phyloP scores from a whole-genome alignment of 2,888 invertebrate species.

The Caenorhabditis zanzibari region DNA sequence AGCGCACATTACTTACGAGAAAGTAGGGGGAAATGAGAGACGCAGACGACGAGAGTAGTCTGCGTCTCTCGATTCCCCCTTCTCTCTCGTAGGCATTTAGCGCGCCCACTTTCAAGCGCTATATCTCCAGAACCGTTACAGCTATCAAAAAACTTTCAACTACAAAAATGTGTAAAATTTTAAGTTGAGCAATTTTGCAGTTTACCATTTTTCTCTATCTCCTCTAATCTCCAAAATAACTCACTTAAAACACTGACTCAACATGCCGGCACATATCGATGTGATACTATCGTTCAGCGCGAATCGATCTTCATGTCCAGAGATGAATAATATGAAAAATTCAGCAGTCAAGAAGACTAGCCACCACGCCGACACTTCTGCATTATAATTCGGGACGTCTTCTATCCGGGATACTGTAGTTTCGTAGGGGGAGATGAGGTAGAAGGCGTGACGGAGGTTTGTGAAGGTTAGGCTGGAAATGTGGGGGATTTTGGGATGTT shows the following conservation, averaged over 20 bases:
- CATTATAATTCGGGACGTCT: slow-evolving; percentile 82
- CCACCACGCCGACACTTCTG: slow-evolving; percentile 83
- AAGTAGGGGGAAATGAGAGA: too few species aligned
- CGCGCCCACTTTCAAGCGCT: too few species aligned
- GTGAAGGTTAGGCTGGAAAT: slow-evolving; percentile 69
- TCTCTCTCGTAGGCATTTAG: too few species aligned
- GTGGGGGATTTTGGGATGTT: background rate
- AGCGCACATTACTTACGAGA: too few species aligned
- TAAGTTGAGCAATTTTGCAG: too few species aligned
- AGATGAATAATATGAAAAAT: slow-evolving; percentile 69
- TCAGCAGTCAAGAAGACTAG: slow-evolving; percentile 75
- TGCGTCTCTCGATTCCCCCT: too few species aligned
- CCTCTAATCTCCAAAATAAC: background rate
- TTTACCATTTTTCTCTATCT: too few species aligned
- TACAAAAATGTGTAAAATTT: too few species aligned
- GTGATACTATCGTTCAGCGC: slow-evolving; percentile 82
- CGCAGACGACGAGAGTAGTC: too few species aligned
- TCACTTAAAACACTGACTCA: slow-evolving; percentile 83
- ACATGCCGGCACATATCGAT: slow-evolving; percentile 82
- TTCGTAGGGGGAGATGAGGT: slow-evolving; percentile 82
- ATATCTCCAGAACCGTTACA: too few species aligned
- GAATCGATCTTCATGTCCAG: slow-evolving; percentile 79
- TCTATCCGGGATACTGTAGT: slow-evolving; percentile 75
- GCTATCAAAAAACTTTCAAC: too few species aligned
- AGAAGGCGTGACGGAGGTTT: slow-evolving; percentile 81